Conservation (phyloP, 2,888 invertebrate genomes). For the Isotomurus palustris region DNA sequence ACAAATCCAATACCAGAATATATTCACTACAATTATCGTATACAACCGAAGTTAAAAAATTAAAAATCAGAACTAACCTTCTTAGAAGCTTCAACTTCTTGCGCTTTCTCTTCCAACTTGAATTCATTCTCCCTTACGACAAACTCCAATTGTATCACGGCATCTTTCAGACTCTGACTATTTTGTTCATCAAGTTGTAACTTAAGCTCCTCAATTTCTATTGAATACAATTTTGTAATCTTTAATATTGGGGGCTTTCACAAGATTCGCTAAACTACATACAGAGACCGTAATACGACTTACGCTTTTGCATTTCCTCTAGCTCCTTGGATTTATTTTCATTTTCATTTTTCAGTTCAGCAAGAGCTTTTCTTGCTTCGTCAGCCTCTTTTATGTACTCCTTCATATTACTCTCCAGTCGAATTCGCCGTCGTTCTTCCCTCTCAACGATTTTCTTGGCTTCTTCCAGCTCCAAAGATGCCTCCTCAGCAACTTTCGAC, state of each 20-base stretch:
- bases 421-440: background rate
- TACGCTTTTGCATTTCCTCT: too few relatives aligned
- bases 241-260: background rate
- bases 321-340: background rate
- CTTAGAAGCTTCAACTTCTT: background rate
- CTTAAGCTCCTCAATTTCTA: background rate
- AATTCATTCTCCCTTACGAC: background rate
- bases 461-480: background rate
- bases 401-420: too few relatives aligned
- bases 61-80: too few relatives aligned
- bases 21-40: background rate
- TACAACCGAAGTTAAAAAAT: too few relatives aligned
- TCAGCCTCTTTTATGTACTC: background rate
- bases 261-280: background rate
- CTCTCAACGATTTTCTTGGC: background rate
- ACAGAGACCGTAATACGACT: too few relatives aligned
- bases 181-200: background rate
- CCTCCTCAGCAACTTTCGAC: background rate
- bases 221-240: background rate
- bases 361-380: background rate
- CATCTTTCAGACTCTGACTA: background rate
- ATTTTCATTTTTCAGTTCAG: background rate
- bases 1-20: background rate
- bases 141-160: background rate
- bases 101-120: background rate